Conservation (phyloP, 2,797 vertebrate species). For the Poecilia picta region DNA sequence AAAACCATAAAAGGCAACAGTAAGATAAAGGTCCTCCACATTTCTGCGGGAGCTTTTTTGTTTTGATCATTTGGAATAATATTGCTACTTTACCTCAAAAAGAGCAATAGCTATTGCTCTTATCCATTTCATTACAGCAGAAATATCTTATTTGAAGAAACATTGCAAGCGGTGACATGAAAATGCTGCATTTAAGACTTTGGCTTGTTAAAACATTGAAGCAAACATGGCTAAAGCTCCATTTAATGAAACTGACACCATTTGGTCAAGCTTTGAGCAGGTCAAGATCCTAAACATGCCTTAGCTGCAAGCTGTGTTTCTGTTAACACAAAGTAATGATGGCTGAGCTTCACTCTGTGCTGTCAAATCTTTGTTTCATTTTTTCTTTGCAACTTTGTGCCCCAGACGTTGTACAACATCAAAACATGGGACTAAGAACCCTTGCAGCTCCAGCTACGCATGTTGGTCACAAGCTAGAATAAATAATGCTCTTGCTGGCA, state of each 20-base stretch:
- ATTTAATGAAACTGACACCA: neutral
- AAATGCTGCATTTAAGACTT: neutral
- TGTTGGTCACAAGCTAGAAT: neutral
- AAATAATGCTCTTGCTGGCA: neutral
- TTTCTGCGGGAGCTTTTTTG: no score
- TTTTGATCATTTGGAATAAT: no score
- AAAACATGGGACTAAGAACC: neutral
- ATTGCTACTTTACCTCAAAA: no score
- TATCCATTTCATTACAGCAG: neutral
- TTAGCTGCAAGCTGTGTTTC: neutral
- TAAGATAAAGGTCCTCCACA: no score
- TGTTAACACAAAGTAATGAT: neutral
- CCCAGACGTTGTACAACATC: neutral
- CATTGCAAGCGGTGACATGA: neutral
- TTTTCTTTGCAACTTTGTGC: neutral
- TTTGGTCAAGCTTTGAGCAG: neutral
- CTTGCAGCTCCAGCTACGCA: neutral
- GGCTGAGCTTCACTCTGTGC: neutral
- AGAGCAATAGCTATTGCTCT: neutral
- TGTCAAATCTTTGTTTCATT: neutral
- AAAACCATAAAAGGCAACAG: no score
- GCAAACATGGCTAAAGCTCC: neutral
- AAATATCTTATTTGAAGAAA: neutral
- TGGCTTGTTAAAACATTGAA: neutral
- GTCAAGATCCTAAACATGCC: neutral